Evolutionary conservation across 2,888 invertebrate genomes (phyloP).

Genomic region (Amaurobius ferox): DNA sequence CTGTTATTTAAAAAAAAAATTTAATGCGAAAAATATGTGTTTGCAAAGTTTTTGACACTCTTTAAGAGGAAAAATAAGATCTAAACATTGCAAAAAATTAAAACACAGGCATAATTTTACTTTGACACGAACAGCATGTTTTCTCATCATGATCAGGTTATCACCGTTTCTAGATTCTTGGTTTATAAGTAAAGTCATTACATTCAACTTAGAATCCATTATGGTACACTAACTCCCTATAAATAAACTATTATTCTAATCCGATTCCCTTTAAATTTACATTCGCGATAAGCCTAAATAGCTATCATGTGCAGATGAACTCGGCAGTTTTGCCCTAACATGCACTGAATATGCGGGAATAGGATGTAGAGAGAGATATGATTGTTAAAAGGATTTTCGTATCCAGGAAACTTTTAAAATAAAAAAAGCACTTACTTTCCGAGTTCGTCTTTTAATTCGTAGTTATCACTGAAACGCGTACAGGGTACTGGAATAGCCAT

Average conservation of each 20-base stretch:
- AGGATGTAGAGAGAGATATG: not conserved
- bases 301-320: constrained; percentile 34
- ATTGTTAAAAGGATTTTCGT: not conserved
- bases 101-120: not conserved
- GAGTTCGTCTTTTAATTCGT: constrained; percentile 99
- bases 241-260: not conserved
- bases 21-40: too few relatives aligned
- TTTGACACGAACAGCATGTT: constrained; percentile 19
- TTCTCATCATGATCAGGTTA: not conserved
- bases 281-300: constrained; percentile 22
- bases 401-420: not conserved
- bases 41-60: too few relatives aligned
- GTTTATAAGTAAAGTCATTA: too few relatives aligned
- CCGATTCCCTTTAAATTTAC: not conserved
- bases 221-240: too few relatives aligned
- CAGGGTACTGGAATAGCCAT: constrained; percentile 81
- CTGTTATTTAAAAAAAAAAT: too few relatives aligned
- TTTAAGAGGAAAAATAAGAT: too few relatives aligned
- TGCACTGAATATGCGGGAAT: constrained; percentile 2
- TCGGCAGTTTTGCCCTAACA: constrained; percentile 32
- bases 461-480: constrained; percentile 99
- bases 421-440: constrained; percentile 89
- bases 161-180: not conserved
- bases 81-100: too few relatives aligned
- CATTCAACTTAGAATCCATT: too few relatives aligned